Base-by-base conservation (phyloP, 2,888 invertebrate species). In the Scrobipalpa costella region DNA sequence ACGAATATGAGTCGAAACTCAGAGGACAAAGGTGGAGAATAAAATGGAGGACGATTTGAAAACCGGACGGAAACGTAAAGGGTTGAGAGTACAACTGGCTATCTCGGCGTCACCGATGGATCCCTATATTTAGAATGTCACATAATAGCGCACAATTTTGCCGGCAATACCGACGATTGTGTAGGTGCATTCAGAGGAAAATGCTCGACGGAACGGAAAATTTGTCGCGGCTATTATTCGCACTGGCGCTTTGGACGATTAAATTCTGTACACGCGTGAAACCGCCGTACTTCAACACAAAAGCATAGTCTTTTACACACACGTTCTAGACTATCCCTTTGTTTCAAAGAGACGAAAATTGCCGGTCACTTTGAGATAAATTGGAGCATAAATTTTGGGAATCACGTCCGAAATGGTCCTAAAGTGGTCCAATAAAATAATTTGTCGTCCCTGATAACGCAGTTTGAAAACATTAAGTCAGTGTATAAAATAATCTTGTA, bases 141-240 rank as follows among this genome's bases (percentile, higher is more conserved):
- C 84, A 87, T 88, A 90, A 90, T 89, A 85, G 85, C 81, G 80
- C 78, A 85, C 89, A 87, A 89, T 90, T 89, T 88, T 83, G 88
- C 84, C 78, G 82, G 84, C 85, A 86, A 87, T 87, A 86, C 77
- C 79, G 80, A 78, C 84, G 84, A 90, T 90, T 90, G 89, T 89
- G 83, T 83, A 77, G 84, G 81, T 84, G 87, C 87, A 88, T 85
- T 88, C 87, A 86, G 79, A 90, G 89, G 87, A 86, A 90, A 90
- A 88, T 90, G 90, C 80, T 86, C 88, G 82, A 76, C 83, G 84
- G 83, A 80, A 86, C 80, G 89, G 89, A 91, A 91, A 91, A 90
- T 91, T 87, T 86, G 89, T 84, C 84, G 81, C 79, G 72, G 81
- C 86, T 79, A 88, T 89, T 90, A 88, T 86, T 86, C 86, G 83